Conservation (phyloP, 2,888 invertebrate species). For the Chalcosyrphus nemorum region DNA sequence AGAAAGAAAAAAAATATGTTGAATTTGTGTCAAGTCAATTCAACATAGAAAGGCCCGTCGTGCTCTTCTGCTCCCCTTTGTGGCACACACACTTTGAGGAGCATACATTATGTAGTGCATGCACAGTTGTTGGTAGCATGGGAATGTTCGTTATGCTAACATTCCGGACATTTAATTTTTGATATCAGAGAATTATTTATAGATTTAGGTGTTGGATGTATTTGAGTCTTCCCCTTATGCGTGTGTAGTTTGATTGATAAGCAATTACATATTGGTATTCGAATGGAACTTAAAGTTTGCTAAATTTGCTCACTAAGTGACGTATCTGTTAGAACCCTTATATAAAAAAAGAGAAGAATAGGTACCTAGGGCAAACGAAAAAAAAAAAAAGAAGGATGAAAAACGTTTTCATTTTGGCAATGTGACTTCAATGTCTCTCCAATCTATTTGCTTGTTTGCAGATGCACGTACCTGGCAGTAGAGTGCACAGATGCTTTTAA, state of each 20-base stretch:
- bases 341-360: slow-evolving; percentile 3
- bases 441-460: slow-evolving; percentile 69
- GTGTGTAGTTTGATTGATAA: slow-evolving; percentile 50
- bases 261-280: neutral
- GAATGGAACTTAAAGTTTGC: slow-evolving; percentile 23
- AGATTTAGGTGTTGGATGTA: slow-evolving; percentile 39
- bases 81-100: slow-evolving; percentile 27
- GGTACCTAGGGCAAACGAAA: no score
- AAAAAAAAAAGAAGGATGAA: neutral
- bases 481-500: slow-evolving; percentile 64
- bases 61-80: slow-evolving; percentile 7
- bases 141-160: slow-evolving; percentile 64
- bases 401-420: slow-evolving; percentile 57
- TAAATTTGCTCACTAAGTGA: slow-evolving; percentile 9
- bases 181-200: slow-evolving; percentile 66
- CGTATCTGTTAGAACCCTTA: slow-evolving; percentile 6
- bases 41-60: slow-evolving; percentile 55
- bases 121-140: slow-evolving; percentile 39
- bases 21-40: slow-evolving; percentile 71
- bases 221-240: neutral
- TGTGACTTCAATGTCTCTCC: slow-evolving; percentile 66
- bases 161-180: slow-evolving; percentile 66
- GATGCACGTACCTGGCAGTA: slow-evolving; percentile 70
- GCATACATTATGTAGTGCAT: slow-evolving; percentile 61
- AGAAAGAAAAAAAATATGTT: slow-evolving; percentile 44